Base-by-base conservation (phyloP, 2,888 invertebrate species). In the Chrysolina haemoptera region DNA sequence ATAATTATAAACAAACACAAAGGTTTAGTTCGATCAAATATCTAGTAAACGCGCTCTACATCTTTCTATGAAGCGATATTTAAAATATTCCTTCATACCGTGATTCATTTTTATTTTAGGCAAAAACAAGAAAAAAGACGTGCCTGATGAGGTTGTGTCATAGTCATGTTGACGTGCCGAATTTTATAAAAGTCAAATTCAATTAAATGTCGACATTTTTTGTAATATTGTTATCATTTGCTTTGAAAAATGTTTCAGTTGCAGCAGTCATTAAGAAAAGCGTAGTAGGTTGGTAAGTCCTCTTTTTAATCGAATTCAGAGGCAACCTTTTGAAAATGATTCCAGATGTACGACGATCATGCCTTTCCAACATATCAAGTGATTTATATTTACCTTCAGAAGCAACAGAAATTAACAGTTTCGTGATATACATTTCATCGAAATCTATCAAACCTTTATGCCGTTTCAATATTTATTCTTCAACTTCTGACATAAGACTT, bases 1-100 rank as follows among this genome's bases (percentile, higher is more conserved):
- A 81, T 82, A 41, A 81, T 82, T 64, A 81, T 82, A 50, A 81
- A 81, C 35, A 81, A 81, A 70, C 80, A 81, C 67, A 73, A 75
- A 73, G 71, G 74, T 67, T 27, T 8, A 8, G 27, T 27, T 27
- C 5, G 27, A 27, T 27, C 27, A 27, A 27, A 27, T 27, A 3
- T 3, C 5, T 5, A 27, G 27, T 27, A 27, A 27, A 27, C 5
- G 27, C 27, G 27, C 27, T 27, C 5, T 8, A 35, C 0, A 35
- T 35, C 8, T 35, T 35, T 35, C 8, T 3, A 35, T 35, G 35
- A 35, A 3, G 35, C 35, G 35, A 35, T 8, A 4, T 35, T 43
- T 43, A 43, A 43, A 43, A 43, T 43, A 43, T 6, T 12, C 43
- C 43, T 43, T 16, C 6, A 10, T 16, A 16, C 20, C 22, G 53